These are phyloP conservation scores for Aporophyla nigra DNA, from an alignment of 2,888 invertebrate species.

Conservation along the genomic window DNA sequence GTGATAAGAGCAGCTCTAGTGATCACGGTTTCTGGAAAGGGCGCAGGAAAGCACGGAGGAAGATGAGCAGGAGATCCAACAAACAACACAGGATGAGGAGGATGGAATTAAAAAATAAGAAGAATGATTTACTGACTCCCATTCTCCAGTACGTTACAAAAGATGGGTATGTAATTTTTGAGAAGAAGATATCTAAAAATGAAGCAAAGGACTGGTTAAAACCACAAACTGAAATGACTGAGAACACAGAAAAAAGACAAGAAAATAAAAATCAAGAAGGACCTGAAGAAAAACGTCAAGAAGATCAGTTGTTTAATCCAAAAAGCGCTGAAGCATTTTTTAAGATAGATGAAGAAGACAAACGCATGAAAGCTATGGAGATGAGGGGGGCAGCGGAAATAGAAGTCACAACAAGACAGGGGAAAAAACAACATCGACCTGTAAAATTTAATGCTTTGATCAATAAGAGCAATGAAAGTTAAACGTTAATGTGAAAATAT, in stretches of 20 bases:
- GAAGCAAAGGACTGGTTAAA: conserved; percentile 85
- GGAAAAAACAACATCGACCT: conserved; percentile 40
- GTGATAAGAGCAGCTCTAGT: conserved; percentile 68
- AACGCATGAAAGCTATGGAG: conserved; percentile 18
- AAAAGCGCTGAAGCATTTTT: conserved; percentile 44
- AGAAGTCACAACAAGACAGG: background rate
- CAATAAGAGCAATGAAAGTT: background rate
- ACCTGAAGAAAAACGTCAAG: conserved; percentile 8
- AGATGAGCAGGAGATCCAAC: conserved; percentile 37
- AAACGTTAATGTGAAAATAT: background rate
- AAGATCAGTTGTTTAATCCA: conserved; percentile 6
- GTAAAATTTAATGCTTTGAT: conserved; percentile 37
- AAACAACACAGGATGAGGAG: conserved; percentile 35
- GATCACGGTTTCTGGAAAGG: conserved; percentile 75
- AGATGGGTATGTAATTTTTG: conserved; percentile 86
- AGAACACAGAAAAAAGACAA: conserved; percentile 17
- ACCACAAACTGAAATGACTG: conserved; percentile 62
- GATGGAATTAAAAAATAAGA: conserved; percentile 67
- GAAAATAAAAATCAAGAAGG: conserved; percentile 7
- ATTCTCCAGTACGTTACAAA: conserved; percentile 86
- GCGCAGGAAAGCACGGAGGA: conserved; percentile 64
- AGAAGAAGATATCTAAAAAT: conserved; percentile 82
- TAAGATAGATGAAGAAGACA: conserved; percentile 38
- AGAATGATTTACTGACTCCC: conserved; percentile 78
- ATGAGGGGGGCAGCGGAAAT: background rate